Evolutionary conservation across 2,113 vertebrate genomes (phyloP), one percentile per base, ranked within the genome.

Genomic region (Fregata magnificens): DNA sequence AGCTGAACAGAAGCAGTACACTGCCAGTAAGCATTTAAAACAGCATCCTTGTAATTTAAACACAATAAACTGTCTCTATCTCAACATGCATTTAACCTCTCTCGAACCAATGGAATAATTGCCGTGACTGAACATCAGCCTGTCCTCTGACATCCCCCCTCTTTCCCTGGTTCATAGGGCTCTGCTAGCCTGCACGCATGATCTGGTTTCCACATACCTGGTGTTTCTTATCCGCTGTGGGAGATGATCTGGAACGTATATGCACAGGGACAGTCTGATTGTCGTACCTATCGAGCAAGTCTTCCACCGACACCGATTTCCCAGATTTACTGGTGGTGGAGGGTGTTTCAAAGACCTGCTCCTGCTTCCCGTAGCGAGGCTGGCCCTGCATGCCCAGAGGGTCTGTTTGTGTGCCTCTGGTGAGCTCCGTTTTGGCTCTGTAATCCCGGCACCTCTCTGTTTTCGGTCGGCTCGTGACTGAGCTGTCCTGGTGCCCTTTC

Each of bases 231-330:
- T 99, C 98, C 0, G 93, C 96, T 0, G 95, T 98, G n/a, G 99
- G 99, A 13, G 99, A 99, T 0, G 99, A 99, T 74, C 98, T 98
- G 66, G 99, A 99, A 21, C 99, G 98, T 38, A 93, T 25, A 9
- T 99, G 99, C 62, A 99, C 98, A 5, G 98, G 95, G 59, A 96
- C 88, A 0, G 65, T 69, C 50, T 76, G 97, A 80, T 95, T 95
- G 42, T 99, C 98, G 0, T 96, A 97, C 56, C 96, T 97, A 70
- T 99, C 99, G 5, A 99, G 98, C 63, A 99, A 96, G 89, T 99
- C 99, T 91, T 99, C 99, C 2, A 99, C 99, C 1, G 99, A 99
- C 40, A 98, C 98, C 0, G 99, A 99, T 85, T 98, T 99, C n/a
- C 98, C 98, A 0, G 99, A 94, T 85, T 96, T 97, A 77, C 93